phyloP scores from a whole-genome alignment of 2,113 vertebrate species.

The Leptobrachium ailaonicum region DNA sequence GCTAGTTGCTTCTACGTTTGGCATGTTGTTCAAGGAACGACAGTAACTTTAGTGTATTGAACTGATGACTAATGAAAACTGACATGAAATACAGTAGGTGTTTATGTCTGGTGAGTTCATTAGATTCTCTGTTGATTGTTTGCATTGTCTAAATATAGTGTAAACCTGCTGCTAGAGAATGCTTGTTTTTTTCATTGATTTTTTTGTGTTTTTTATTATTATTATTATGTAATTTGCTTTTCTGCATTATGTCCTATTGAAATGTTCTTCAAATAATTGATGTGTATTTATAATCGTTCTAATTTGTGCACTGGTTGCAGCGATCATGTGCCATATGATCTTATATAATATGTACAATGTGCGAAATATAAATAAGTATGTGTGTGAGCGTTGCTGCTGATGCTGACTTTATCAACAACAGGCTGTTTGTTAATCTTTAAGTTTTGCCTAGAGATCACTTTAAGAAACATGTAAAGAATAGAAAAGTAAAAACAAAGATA shows the following conservation, averaged over 20 bases:
- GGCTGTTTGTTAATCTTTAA: too few relatives aligned
- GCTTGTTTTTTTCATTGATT: background rate
- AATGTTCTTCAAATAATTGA: too few relatives aligned
- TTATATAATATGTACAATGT: too few relatives aligned
- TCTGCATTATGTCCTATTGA: background rate
- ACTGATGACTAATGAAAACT: slow-evolving; percentile 8
- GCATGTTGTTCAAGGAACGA: background rate
- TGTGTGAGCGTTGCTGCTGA: too few relatives aligned
- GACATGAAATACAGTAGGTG: slow-evolving; percentile 1
- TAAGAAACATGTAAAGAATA: too few relatives aligned
- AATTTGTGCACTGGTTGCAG: too few relatives aligned
- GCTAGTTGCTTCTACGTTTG: background rate
- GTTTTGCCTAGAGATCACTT: too few relatives aligned
- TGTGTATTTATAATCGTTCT: too few relatives aligned
- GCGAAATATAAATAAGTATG: too few relatives aligned
- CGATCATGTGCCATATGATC: too few relatives aligned
- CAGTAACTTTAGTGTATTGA: background rate
- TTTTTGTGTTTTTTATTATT: background rate
- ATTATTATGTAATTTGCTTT: background rate
- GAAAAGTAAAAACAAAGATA: too few relatives aligned
- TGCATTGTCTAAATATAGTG: background rate
- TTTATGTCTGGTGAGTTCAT: background rate
- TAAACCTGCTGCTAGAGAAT: background rate
- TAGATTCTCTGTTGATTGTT: background rate
- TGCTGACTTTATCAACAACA: too few relatives aligned